Conservation (phyloP, 1,140 invertebrate genomes). For the Euglossa dilemma region DNA sequence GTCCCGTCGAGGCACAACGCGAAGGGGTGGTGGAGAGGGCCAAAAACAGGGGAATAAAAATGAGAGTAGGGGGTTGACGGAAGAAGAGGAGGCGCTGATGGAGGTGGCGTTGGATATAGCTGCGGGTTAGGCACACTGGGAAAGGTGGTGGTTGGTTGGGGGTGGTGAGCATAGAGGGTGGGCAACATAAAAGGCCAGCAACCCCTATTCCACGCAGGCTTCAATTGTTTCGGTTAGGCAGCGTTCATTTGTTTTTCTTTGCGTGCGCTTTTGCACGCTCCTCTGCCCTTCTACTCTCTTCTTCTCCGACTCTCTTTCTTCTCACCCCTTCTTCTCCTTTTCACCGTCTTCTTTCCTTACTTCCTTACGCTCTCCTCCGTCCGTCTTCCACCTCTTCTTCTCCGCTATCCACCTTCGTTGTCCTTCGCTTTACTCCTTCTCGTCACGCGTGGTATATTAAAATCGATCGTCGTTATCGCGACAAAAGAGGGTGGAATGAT, state of each 20-base stretch:
- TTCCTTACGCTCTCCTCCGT: neutral
- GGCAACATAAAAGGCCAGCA: conserved; percentile 75
- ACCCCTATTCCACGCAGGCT: conserved; percentile 72
- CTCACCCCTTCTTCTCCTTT: neutral
- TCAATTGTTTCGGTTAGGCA: conserved; percentile 78
- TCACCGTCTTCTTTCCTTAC: neutral
- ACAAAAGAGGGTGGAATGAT: neutral
- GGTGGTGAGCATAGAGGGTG: conserved; percentile 51
- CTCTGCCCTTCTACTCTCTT: conserved; percentile 34
- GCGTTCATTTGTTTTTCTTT: conserved; percentile 77
- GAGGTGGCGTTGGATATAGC: conserved; percentile 50
- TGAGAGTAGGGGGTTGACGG: conserved; percentile 50
- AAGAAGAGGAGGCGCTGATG: conserved; percentile 46
- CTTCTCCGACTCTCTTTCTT: conserved; percentile 23
- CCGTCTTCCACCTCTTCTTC: neutral
- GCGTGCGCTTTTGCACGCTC: conserved; percentile 72
- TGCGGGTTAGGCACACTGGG: conserved; percentile 43
- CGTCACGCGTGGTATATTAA: conserved; percentile 61
- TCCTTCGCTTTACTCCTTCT: conserved; percentile 13
- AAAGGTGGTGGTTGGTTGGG: conserved; percentile 46
- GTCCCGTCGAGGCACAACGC: conserved; percentile 37
- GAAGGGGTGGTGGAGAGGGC: conserved; percentile 34
- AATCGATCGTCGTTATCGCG: conserved; percentile 64
- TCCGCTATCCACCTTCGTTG: neutral
- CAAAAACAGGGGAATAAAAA: conserved; percentile 59